These are phyloP conservation scores for Rotaria sp. DNA, from an alignment of 2,888 invertebrate genomes.

Conservation along the genomic window DNA sequence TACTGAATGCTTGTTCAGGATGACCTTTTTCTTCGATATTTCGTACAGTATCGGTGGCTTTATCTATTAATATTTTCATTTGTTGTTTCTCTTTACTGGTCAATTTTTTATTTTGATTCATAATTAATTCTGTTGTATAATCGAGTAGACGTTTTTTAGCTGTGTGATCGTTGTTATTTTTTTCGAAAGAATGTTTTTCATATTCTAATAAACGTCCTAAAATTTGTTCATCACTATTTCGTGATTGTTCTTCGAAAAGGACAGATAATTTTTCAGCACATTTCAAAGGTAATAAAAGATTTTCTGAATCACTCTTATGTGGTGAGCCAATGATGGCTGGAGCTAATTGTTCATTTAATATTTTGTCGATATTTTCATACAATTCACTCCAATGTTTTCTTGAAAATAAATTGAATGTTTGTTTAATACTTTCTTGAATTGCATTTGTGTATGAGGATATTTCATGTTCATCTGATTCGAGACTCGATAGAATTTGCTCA, in stretches of 20 bases:
- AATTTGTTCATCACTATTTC: neutral
- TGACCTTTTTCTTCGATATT: neutral
- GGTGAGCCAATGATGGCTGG: neutral
- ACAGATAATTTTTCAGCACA: neutral
- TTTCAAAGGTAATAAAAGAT: neutral
- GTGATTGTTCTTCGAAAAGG: neutral
- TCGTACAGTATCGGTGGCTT: neutral
- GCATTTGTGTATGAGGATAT: neutral
- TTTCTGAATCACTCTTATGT: neutral
- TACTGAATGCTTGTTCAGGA: neutral
- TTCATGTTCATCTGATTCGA: neutral
- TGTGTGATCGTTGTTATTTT: neutral
- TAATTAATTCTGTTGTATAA: neutral
- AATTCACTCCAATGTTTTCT: neutral
- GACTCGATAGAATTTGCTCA: neutral
- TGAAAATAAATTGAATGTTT: neutral
- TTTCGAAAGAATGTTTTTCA: neutral
- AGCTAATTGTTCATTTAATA: neutral
- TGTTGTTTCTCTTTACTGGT: neutral
- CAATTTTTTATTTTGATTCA: neutral
- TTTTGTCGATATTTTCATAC: neutral
- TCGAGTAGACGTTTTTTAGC: slow-evolving; percentile 1
- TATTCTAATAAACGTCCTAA: neutral
- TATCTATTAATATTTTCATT: neutral
- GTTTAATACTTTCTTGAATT: neutral